Conservation (phyloP, 2,888 invertebrate genomes). For the Cephus pygmeus region DNA sequence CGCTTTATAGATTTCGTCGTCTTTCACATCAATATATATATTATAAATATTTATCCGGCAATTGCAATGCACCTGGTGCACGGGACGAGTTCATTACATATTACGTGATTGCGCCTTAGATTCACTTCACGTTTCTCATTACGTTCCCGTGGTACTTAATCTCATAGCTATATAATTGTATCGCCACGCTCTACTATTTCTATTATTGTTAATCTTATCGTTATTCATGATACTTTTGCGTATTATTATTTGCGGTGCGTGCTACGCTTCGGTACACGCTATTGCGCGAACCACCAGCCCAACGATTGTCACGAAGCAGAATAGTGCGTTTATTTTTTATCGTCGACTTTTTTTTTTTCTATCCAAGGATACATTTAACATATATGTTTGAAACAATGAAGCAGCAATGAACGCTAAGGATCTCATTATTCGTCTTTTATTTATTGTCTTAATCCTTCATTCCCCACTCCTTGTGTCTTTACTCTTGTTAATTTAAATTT, state of each 20-base stretch:
- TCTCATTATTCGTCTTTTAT: background rate
- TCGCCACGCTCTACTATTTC: background rate
- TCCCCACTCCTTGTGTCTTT: too few relatives aligned
- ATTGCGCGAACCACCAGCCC: background rate
- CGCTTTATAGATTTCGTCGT: too few relatives aligned
- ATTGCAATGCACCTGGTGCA: too few relatives aligned
- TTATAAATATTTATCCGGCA: too few relatives aligned
- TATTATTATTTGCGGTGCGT: background rate
- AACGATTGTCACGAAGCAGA: background rate
- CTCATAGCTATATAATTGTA: background rate
- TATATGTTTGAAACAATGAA: background rate
- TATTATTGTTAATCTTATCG: conserved; percentile 13
- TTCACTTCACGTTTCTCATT: too few relatives aligned
- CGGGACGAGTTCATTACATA: too few relatives aligned
- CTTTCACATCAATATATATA: too few relatives aligned
- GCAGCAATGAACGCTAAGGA: background rate
- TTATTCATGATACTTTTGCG: background rate
- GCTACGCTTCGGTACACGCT: background rate
- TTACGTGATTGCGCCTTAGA: too few relatives aligned
- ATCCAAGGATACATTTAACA: background rate
- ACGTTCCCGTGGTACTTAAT: too few relatives aligned
- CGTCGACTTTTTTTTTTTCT: background rate
- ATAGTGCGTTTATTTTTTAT: background rate
- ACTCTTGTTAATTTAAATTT: too few relatives aligned
- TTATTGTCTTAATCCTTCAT: too few relatives aligned